Evolutionary conservation across 2,113 vertebrate species (phyloP), one percentile per base, ranked within the genome.

Genomic region (Python bivittatus): DNA sequence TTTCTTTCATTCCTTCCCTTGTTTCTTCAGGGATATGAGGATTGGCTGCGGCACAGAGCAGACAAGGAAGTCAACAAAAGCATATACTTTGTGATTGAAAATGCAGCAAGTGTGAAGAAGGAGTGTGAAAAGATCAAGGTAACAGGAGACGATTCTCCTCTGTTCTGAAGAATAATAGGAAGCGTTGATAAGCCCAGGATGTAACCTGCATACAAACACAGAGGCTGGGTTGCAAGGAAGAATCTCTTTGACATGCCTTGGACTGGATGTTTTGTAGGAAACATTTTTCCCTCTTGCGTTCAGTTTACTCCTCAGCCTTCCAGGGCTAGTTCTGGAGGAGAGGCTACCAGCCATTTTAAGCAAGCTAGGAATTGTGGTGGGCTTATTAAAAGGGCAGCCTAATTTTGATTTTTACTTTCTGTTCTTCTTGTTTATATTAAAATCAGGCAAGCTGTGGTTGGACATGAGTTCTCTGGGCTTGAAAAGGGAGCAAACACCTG

Each of bases 11-110:
- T 44, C 93, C 52, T 13, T 88, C 44, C 92, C 7, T 96, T 96
- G 72, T 96, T 52, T 56, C 93, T 96, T 85, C 90, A 99, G 99
- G 99, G 99, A 44, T 99, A 99, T n/a, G 99, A 99, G 95, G 99
- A 99, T 97, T 99, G 99, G 98, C 95, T 99, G 93, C 98, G 99
- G 94, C 99, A 99, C 97, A 98, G 99, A 96, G 99, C 99, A 61
- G 99, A 99, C 97, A 98, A 98, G 0, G 99, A 99, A 96, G 99
- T 99, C 95, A 99, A 99, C 96, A 99, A 99, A 95, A 99, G 98
- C 93, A 97, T 86, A 0, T 99, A 99, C 95, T 98, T 97, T 1
- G 97, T 99, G 94, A 98, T 99, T 0, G 99, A 99, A 97, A 97
- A 98, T 6, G 98, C 98, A 72, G 97, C 95, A 54, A 97, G 97